phyloP scores from a whole-genome alignment of 2,888 invertebrate genomes.

The Eristalinus aeneus region DNA sequence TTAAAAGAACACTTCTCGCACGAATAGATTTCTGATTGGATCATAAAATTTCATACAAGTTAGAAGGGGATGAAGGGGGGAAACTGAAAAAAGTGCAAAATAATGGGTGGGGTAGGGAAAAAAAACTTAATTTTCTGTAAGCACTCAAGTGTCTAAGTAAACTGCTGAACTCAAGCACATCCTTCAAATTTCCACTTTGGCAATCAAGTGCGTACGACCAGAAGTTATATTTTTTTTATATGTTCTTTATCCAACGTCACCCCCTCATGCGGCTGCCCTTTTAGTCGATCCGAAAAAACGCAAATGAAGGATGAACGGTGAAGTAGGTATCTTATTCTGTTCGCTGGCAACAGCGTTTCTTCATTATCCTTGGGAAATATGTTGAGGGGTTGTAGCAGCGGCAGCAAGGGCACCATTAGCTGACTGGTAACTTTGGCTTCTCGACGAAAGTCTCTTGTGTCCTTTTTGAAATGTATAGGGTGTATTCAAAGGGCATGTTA shows the following conservation, averaged over 20 bases:
- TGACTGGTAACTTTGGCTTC: conserved; percentile 51
- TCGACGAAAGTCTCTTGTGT: conserved; percentile 39
- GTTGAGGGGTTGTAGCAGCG: conserved; percentile 27
- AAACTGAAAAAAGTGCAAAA: background rate
- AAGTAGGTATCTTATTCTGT: conserved; percentile 50
- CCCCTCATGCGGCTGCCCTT: background rate
- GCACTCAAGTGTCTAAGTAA: conserved; percentile 62
- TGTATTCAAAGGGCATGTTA: conserved; percentile 57
- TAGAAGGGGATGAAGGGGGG: conserved; percentile 17
- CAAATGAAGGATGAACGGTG: conserved; percentile 56
- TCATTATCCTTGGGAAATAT: conserved; percentile 55
- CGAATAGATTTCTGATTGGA: conserved; percentile 68
- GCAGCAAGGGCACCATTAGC: conserved; percentile 53
- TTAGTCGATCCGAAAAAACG: conserved; percentile 8
- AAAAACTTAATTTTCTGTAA: conserved; percentile 56
- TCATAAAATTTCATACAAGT: conserved; percentile 54
- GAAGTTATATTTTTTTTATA: conserved; percentile 59
- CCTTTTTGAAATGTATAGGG: conserved; percentile 52
- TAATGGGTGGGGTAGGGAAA: conserved; percentile 4
- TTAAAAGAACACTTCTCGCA: conserved; percentile 65
- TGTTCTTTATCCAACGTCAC: conserved; percentile 7
- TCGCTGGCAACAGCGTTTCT: conserved; percentile 45
- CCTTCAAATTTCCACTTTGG: conserved; percentile 66
- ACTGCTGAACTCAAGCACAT: conserved; percentile 67
- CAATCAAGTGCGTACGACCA: conserved; percentile 69